Base-by-base conservation (phyloP, 1,140 invertebrate species). In the Steinernema feltiae region DNA sequence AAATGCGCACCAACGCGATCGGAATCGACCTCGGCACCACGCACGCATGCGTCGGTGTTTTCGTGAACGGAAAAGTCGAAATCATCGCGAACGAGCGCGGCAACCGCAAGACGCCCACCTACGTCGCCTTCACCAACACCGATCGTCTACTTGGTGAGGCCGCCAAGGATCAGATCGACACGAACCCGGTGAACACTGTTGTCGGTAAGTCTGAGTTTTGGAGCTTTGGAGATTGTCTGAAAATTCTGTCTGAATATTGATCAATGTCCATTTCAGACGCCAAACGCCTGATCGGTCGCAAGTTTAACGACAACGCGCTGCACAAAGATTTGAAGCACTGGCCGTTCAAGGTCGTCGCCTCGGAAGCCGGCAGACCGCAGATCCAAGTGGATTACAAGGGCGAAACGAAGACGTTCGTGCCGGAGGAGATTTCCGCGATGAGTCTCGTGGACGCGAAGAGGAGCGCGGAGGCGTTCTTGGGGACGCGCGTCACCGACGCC, bases 111-210 rank as follows among this genome's bases (percentile, higher is more conserved):
- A 98, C 95, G 70, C 95, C 95, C 72, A 94, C 92, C 76, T 97
- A 96, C 90, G 94, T 98, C 69, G 94, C 94, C 76, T 97, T 97
- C 89, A 96, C 93, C 72, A 95, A 97, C 84, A 94, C 93, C 12
- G 94, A 97, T 87, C 91, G 94, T 88, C 91, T 97, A 79, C 94
- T 97, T 87, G 94, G 94, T 73, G 94, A 97, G 90, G 93, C 94
- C 76, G 94, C 94, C 82, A 97, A 97, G 87, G 95, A 96, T 87
- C 89, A 92, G 83, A 91, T 91, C 18, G 91, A 92, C 3, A 92
- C 92, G 90, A 94, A 94, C 87, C 92, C 93, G 17, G 88, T 89
- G 77, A 94, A 94, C 85, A 94, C 92, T 1, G 83, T 89, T 29
- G 88, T 88, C 79, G 87, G 86, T 87, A 78, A 81, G 85, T 76